A percentile compares a stretch with the other conserved stretches of the same genome.
Conservation (phyloP, 92 coral and sea anemone genomes). For the Paramuricea clavata region DNA sequence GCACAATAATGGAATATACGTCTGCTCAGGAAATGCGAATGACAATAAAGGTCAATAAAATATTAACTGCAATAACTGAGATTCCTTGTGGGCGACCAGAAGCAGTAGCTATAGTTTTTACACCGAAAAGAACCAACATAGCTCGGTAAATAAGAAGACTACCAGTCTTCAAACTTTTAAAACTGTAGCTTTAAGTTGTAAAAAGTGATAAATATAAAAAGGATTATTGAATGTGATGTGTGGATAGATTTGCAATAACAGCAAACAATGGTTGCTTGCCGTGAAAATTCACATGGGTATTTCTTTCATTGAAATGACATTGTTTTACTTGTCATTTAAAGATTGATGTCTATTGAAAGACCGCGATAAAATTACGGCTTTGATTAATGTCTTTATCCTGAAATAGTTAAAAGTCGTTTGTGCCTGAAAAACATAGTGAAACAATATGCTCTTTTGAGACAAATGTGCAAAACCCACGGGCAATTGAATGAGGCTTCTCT, state of each 20-base stretch:
- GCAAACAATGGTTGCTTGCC: conserved; percentile 3
- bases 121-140: background rate
- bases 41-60: background rate
- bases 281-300: conserved; percentile 7
- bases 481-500: background rate
- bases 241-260: conserved; percentile 19
- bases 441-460: background rate
- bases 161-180: background rate
- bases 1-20: conserved; percentile 38
- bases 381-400: background rate
- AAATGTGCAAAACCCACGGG: background rate
- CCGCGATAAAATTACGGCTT: background rate
- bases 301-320: conserved; percentile 24
- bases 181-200: background rate
- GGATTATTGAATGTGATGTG: background rate
- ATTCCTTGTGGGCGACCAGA: background rate
- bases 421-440: background rate
- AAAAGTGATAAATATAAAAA: conserved; percentile 7
- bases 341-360: conserved; percentile 38
- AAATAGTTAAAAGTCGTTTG: background rate
- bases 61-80: background rate
- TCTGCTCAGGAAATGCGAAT: conserved; percentile 37
- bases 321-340: conserved; percentile 22
- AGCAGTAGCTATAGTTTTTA: too few species aligned
- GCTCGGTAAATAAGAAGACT: background rate